phyloP scores from a whole-genome alignment of 2,888 invertebrate genomes.

The Uloborus plumipes region DNA sequence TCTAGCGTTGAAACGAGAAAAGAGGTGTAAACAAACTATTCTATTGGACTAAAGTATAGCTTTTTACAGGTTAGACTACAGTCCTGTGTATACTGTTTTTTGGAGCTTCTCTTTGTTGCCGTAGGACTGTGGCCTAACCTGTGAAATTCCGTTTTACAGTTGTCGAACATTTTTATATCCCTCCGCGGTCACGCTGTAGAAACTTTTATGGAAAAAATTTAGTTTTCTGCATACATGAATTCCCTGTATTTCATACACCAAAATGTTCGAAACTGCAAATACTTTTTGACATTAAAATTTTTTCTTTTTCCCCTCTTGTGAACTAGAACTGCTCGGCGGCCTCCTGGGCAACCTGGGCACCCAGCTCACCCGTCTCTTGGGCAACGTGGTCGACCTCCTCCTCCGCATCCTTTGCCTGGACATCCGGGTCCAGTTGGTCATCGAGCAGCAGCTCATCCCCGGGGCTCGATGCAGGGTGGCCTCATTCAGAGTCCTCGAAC shows the following conservation, averaged over 20 bases:
- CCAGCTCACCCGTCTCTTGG: not conserved
- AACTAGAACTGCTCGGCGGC: not conserved
- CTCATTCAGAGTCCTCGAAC: not conserved
- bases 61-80: too few species aligned
- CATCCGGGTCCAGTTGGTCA: not conserved
- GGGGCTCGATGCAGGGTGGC: slow-evolving; percentile 1
- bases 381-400: slow-evolving; percentile 1
- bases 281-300: too few species aligned
- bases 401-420: not conserved
- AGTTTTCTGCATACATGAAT: too few species aligned
- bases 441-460: not conserved
- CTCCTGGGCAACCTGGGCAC: not conserved
- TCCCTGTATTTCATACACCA: too few species aligned
- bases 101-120: too few species aligned
- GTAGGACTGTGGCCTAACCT: too few species aligned
- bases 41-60: too few species aligned
- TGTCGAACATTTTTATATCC: not conserved
- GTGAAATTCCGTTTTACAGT: too few species aligned
- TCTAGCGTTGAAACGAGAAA: too few species aligned
- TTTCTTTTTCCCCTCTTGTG: not conserved
- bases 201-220: too few species aligned
- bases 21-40: too few species aligned
- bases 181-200: not conserved
- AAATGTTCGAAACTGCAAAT: not conserved
- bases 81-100: too few species aligned